Percentiles rank a stretch among this genome's conserved stretches.
phyloP scores from a whole-genome alignment of 2,888 invertebrate species.

The Carcina quercana region DNA sequence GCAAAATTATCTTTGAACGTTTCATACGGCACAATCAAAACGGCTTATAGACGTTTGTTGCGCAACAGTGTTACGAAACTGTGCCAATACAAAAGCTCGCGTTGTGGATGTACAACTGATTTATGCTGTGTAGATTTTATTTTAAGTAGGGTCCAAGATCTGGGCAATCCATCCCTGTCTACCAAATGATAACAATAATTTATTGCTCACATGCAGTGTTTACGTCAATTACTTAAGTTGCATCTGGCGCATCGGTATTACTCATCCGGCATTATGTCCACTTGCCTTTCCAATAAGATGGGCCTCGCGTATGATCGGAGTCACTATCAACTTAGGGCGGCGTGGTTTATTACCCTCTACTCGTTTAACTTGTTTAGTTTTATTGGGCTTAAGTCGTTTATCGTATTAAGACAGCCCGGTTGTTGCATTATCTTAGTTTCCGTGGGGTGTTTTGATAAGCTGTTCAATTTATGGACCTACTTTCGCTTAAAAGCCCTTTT shows the following conservation, averaged over 20 bases:
- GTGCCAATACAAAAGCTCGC: too few species aligned
- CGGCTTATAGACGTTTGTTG: too few species aligned
- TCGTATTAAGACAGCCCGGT: conserved; percentile 57
- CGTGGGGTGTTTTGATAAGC: conserved; percentile 52
- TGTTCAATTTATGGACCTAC: conserved; percentile 46
- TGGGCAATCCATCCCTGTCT: conserved; percentile 14
- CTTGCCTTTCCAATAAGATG: conserved; percentile 22
- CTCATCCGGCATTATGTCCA: conserved; percentile 30
- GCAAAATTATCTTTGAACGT: too few species aligned
- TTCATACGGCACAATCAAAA: too few species aligned
- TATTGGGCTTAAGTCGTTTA: conserved; percentile 61
- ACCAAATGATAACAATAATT: conserved; percentile 31
- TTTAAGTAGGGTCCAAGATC: too few species aligned
- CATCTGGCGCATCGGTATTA: conserved; percentile 32
- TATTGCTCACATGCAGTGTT: conserved; percentile 33
- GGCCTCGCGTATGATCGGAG: conserved; percentile 35
- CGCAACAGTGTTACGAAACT: too few species aligned
- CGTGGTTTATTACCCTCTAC: conserved; percentile 46
- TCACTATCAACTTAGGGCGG: conserved; percentile 34
- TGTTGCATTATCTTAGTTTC: conserved; percentile 41
- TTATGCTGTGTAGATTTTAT: too few species aligned
- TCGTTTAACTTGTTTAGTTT: conserved; percentile 67
- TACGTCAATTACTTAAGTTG: conserved; percentile 42
- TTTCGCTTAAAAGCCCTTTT: too few species aligned
- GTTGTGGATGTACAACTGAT: too few species aligned